phyloP scores from a whole-genome alignment of 2,797 vertebrate genomes.

The Cryptoblepharus egeriae region DNA sequence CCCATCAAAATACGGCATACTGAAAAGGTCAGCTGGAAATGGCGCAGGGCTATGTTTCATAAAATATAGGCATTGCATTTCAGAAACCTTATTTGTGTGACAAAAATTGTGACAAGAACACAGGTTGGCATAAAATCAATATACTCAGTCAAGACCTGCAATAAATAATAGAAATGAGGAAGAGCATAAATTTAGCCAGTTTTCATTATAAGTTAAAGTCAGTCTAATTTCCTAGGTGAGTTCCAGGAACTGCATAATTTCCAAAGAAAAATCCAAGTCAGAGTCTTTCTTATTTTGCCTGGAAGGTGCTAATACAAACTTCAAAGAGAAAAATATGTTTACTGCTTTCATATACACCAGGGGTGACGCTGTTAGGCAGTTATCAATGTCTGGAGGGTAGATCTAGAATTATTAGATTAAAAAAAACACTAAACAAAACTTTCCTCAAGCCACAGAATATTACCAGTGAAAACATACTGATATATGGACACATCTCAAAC shows the following conservation, averaged over 20 bases:
- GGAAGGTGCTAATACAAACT: constrained; percentile 46
- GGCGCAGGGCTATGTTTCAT: constrained; percentile 59
- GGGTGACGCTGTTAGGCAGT: not conserved
- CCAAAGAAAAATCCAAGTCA: constrained; percentile 45
- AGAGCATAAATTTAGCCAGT: constrained; percentile 62
- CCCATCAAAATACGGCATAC: constrained; percentile 63
- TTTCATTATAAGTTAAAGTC: constrained; percentile 66
- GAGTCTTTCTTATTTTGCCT: constrained; percentile 52
- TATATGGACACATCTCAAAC: not conserved
- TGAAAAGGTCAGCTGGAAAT: constrained; percentile 74
- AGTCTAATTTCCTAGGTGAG: constrained; percentile 62
- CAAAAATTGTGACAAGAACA: constrained; percentile 73
- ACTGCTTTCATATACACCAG: constrained; percentile 25
- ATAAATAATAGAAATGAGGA: constrained; percentile 76
- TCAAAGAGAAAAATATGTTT: constrained; percentile 5
- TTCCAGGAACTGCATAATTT: constrained; percentile 56
- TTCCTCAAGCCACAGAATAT: not conserved
- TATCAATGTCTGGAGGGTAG: not conserved
- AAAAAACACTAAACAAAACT: not conserved
- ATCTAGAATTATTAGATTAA: not conserved
- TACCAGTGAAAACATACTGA: not conserved
- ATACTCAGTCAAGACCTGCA: constrained; percentile 51
- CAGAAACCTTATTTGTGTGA: constrained; percentile 71
- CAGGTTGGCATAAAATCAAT: constrained; percentile 75
- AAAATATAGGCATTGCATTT: constrained; percentile 69